Evolutionary conservation across 2,797 vertebrate species (phyloP), one percentile per base, ranked within the genome.

Genomic region (Miichthys miiuy): DNA sequence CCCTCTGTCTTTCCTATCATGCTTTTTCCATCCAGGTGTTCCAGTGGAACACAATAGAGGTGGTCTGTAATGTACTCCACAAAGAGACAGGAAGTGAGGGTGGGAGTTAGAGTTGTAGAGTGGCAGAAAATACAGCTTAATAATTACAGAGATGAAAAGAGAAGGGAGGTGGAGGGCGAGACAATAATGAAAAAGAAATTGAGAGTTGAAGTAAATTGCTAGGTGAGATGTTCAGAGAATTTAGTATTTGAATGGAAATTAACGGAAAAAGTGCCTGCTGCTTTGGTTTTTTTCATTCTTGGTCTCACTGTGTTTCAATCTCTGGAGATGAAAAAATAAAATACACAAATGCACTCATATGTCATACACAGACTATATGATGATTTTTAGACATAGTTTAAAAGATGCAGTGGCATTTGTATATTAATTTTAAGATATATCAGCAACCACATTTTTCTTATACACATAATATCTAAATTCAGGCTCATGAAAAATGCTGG

Each of bases 141-240:
- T 87, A 83, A 83, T 86, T 75, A 73, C 65, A 71, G 51, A 46
- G 65, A 85, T 27, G 42, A 80, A 81, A 84, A 70, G 80, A 79
- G 68, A 87, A 73, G 52, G 41, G 72, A 72, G 60, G 51, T 62
- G 21, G 55, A 80, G 56, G 70, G 64, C 4, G 41, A 80, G 68
- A 76, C 80, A 48, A 70, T 89, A 85, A 87, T 79, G 68, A 86
- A 77, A 42, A 87, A 68, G 57, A 83, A 88, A 89, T 82, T 76
- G 73, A 67, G 69, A 77, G 60, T 21, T 84, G 67, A 70, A 25
- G 30, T 82, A 72, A 86, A 88, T 80, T 72, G 64, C 68, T 80
- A 63, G 79, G 68, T 80, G 52, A 38, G 68, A 77, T 50, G 68
- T 44, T 12, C 64, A 76, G 46, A 62, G 71, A 73, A 77, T 58